Conservation (phyloP, 2,113 vertebrate species). For the Mystacornis crossleyi region DNA sequence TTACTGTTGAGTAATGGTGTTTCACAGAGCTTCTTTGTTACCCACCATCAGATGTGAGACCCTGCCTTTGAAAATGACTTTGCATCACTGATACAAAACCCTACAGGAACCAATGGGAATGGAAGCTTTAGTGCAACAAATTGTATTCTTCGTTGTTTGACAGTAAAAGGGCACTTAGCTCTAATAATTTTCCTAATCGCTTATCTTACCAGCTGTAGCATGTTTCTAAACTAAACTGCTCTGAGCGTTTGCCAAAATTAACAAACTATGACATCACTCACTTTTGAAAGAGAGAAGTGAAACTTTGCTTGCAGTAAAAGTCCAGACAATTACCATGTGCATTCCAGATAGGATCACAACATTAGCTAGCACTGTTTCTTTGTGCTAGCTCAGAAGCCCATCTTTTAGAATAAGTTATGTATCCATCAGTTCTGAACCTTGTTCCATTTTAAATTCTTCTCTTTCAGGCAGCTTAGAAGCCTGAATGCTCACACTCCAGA, state of each 20-base stretch:
- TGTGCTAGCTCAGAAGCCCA: not conserved
- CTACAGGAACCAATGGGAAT: not conserved
- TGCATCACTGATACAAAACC: not conserved
- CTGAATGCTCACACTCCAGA: conserved; percentile 34
- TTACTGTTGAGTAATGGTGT: not conserved
- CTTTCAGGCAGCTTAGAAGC: conserved; percentile 20
- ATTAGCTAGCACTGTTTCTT: not conserved
- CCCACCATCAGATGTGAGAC: not conserved
- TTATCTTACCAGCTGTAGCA: not conserved
- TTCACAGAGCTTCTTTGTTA: not conserved
- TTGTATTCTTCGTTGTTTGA: not conserved
- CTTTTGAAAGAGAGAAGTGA: not conserved
- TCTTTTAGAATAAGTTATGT: conserved; percentile 35
- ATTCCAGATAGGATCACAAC: not conserved
- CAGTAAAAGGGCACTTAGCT: not conserved
- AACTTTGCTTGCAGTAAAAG: not conserved
- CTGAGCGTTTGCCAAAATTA: not conserved
- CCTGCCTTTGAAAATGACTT: not conserved
- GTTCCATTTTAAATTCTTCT: conserved; percentile 38
- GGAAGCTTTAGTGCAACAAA: not conserved
- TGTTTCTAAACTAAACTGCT: not conserved
- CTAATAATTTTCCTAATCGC: conserved; percentile 29
- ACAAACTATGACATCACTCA: not conserved
- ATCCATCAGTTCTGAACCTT: not conserved
- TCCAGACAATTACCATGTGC: conserved; percentile 2